These are phyloP conservation scores for Volucella inflata DNA, from an alignment of 2,888 invertebrate genomes.

Conservation along the genomic window DNA sequence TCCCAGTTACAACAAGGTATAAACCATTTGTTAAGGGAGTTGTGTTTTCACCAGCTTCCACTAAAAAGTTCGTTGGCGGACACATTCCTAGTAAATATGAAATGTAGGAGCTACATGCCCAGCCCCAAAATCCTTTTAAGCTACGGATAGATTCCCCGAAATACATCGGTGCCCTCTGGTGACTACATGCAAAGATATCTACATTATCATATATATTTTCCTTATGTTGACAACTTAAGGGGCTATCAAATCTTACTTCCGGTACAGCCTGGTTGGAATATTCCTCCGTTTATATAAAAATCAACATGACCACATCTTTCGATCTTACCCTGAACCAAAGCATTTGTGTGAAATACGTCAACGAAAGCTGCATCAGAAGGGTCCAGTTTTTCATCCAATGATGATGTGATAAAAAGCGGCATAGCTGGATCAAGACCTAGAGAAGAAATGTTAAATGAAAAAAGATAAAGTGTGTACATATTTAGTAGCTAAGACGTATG, in stretches of 20 bases:
- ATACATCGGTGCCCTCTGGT: slow-evolving; percentile 87
- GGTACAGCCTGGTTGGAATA: slow-evolving; percentile 87
- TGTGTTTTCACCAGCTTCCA: slow-evolving; percentile 85
- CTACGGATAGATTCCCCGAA: slow-evolving; percentile 88
- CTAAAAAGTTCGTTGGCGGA: slow-evolving; percentile 84
- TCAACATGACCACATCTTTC: slow-evolving; percentile 88
- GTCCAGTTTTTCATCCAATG: slow-evolving; percentile 86
- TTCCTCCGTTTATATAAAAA: slow-evolving; percentile 90
- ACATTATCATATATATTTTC: slow-evolving; percentile 30
- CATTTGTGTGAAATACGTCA: slow-evolving; percentile 89
- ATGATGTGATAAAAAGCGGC: slow-evolving; percentile 87
- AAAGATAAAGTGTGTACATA: background rate
- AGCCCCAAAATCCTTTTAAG: slow-evolving; percentile 87
- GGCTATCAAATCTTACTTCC: slow-evolving; percentile 44
- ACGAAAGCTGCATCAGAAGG: slow-evolving; percentile 88
- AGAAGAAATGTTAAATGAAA: slow-evolving; percentile 8
- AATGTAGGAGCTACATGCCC: slow-evolving; percentile 86
- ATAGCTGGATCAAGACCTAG: slow-evolving; percentile 87
- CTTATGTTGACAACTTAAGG: background rate
- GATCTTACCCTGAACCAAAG: slow-evolving; percentile 87
- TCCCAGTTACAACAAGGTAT: slow-evolving; percentile 85
- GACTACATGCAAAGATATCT: slow-evolving; percentile 87
- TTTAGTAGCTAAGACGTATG: background rate
- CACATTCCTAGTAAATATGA: slow-evolving; percentile 86
- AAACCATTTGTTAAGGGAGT: slow-evolving; percentile 84